phyloP scores from a whole-genome alignment of 2,888 invertebrate genomes.

The Diplazon laetatorius region DNA sequence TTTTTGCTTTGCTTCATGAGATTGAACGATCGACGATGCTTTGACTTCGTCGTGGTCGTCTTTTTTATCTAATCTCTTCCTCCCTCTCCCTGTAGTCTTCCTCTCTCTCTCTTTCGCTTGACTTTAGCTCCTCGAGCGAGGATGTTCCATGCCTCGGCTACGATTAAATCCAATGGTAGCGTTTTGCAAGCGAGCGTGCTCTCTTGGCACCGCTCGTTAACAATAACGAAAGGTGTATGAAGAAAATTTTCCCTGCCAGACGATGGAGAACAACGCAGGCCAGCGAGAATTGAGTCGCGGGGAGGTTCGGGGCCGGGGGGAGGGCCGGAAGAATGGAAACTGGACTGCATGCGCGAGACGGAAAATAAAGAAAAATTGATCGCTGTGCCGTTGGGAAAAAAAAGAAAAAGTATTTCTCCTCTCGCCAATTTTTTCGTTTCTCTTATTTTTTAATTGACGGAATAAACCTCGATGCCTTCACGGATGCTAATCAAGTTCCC shows the following conservation, averaged over 20 bases:
- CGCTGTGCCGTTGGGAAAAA: constrained; percentile 11
- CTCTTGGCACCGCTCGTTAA: constrained; percentile 32
- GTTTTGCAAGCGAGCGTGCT: background rate
- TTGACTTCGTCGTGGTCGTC: background rate
- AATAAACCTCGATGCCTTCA: constrained; percentile 16
- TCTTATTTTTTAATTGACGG: constrained; percentile 7
- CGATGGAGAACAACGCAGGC: constrained; percentile 3
- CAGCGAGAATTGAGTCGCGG: constrained; percentile 18
- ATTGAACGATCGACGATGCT: constrained; percentile 10
- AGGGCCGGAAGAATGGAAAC: constrained; percentile 4
- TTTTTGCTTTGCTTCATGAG: background rate
- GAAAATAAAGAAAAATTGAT: constrained; percentile 37
- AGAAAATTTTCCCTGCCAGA: constrained; percentile 8
- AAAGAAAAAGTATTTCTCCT: background rate
- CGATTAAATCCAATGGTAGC: constrained; percentile 47
- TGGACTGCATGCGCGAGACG: background rate
- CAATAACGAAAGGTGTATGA: constrained; percentile 47
- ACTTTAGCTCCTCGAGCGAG: background rate
- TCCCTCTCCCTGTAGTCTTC: background rate
- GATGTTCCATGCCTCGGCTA: background rate
- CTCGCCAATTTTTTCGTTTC: constrained; percentile 5
- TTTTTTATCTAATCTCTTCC: background rate
- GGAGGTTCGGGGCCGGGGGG: constrained; percentile 2
- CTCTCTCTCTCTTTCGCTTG: background rate
- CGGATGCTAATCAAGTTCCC: constrained; percentile 6